Conservation (phyloP, 2,113 vertebrate species). For the Pelobates fuscus region DNA sequence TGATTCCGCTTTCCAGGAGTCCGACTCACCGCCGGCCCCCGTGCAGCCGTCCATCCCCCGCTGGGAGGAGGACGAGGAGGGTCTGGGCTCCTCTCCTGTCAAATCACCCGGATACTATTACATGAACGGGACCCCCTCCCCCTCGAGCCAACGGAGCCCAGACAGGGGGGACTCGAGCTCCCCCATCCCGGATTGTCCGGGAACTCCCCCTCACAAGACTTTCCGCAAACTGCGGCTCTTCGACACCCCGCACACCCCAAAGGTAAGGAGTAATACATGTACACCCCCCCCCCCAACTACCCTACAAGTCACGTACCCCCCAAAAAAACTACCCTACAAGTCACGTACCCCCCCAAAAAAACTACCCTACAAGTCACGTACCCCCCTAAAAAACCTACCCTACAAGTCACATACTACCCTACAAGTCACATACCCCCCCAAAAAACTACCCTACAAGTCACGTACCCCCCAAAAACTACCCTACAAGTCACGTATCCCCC, state of each 20-base stretch:
- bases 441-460: too few relatives aligned
- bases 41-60: slow-evolving; percentile 69
- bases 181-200: slow-evolving; percentile 81
- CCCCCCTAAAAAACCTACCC: too few relatives aligned
- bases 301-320: too few relatives aligned
- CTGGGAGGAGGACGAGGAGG: slow-evolving; percentile 89
- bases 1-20: slow-evolving; percentile 91
- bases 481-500: too few relatives aligned
- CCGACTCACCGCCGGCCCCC: slow-evolving; percentile 88
- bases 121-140: slow-evolving; percentile 55
- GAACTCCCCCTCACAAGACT: slow-evolving; percentile 93
- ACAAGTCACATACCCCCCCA: not conserved
- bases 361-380: too few relatives aligned
- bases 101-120: slow-evolving; percentile 72
- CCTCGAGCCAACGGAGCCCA: slow-evolving; percentile 43
- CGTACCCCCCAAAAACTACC: too few relatives aligned
- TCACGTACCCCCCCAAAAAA: too few relatives aligned
- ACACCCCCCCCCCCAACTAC: not conserved
- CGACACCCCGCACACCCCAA: slow-evolving; percentile 94
- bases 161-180: slow-evolving; percentile 69
- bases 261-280: slow-evolving; percentile 80
- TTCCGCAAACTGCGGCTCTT: slow-evolving; percentile 92
- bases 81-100: slow-evolving; percentile 78
- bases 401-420: too few relatives aligned
- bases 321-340: too few relatives aligned